A percentile compares a stretch with the other conserved stretches of the same genome.
Conservation (phyloP, 1,140 invertebrate genomes). For the Agraylea sexmaculata region DNA sequence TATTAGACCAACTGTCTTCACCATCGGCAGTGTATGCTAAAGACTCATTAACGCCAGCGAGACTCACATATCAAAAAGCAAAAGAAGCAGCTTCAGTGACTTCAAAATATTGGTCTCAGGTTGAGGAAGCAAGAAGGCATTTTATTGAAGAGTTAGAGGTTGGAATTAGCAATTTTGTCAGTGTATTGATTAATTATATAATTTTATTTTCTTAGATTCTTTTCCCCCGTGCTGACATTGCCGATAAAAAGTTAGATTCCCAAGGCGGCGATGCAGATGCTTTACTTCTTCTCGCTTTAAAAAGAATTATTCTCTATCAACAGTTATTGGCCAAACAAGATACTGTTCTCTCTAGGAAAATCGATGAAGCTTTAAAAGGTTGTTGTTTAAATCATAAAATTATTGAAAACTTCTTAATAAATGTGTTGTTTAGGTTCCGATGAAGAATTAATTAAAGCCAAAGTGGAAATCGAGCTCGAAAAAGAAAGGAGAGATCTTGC, state of each 20-base stretch:
- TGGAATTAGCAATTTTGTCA: neutral
- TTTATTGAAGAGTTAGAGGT: constrained; percentile 60
- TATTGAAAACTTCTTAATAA: constrained; percentile 1
- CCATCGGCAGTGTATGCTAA: constrained; percentile 7
- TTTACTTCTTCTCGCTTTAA: constrained; percentile 14
- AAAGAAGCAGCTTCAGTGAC: constrained; percentile 12
- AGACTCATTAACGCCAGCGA: constrained; percentile 1
- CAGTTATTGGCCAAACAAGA: constrained; percentile 16
- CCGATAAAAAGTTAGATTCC: constrained; percentile 9
- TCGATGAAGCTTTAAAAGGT: constrained; percentile 14
- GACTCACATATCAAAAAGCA: constrained; percentile 9
- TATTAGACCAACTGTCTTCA: constrained; percentile 10
- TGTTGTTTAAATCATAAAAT: constrained; percentile 1
- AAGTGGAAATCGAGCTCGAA: constrained; percentile 42
- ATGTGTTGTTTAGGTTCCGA: constrained; percentile 21
- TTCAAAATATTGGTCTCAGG: constrained; percentile 21
- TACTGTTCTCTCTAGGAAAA: constrained; percentile 8
- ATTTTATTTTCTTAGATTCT: constrained; percentile 7
- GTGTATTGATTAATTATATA: neutral
- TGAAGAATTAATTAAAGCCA: constrained; percentile 35
- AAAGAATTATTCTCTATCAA: constrained; percentile 17
- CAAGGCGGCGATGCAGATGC: constrained; percentile 18
- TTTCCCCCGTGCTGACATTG: constrained; percentile 15
- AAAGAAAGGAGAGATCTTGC: constrained; percentile 42
- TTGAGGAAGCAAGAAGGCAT: constrained; percentile 53